phyloP scores from a whole-genome alignment of 2,888 invertebrate genomes.

The Sicus ferrugineus region DNA sequence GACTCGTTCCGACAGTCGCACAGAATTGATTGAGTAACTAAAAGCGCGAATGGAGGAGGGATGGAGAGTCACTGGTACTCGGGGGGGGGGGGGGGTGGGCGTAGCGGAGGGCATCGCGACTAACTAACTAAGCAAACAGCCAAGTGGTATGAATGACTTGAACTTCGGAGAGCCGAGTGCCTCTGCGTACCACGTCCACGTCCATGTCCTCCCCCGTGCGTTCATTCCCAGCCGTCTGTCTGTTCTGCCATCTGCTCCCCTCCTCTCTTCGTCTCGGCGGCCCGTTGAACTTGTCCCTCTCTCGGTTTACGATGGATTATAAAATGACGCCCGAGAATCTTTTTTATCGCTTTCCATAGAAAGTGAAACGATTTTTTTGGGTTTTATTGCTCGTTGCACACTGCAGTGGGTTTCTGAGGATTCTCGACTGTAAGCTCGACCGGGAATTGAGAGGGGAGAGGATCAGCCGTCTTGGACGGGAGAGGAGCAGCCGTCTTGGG shows the following conservation, averaged over 20 bases:
- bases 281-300: not conserved
- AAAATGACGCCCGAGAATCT: slow-evolving; percentile 26
- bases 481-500: too few species aligned
- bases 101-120: slow-evolving; percentile 6
- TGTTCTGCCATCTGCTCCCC: not conserved
- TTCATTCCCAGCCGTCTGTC: not conserved
- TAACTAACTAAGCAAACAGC: slow-evolving; percentile 14
- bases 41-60: slow-evolving; percentile 19
- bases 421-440: too few species aligned
- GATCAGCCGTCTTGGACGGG: too few species aligned
- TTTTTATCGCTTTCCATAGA: slow-evolving; percentile 29
- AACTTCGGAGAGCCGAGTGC: not conserved
- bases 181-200: not conserved
- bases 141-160: slow-evolving; percentile 22
- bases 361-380: slow-evolving; percentile 26
- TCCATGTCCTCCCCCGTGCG: not conserved
- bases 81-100: too few species aligned
- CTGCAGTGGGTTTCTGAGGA: not conserved
- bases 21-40: slow-evolving; percentile 27
- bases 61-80: slow-evolving; percentile 4
- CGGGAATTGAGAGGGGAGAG: too few species aligned
- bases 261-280: not conserved
- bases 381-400: slow-evolving; percentile 1
- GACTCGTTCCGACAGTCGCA: not conserved
- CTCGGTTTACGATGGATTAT: slow-evolving; percentile 17